Evolutionary conservation across 2,888 invertebrate genomes (phyloP), one percentile per base, ranked within the genome.

Genomic region (Noctuana brunneofusca): DNA sequence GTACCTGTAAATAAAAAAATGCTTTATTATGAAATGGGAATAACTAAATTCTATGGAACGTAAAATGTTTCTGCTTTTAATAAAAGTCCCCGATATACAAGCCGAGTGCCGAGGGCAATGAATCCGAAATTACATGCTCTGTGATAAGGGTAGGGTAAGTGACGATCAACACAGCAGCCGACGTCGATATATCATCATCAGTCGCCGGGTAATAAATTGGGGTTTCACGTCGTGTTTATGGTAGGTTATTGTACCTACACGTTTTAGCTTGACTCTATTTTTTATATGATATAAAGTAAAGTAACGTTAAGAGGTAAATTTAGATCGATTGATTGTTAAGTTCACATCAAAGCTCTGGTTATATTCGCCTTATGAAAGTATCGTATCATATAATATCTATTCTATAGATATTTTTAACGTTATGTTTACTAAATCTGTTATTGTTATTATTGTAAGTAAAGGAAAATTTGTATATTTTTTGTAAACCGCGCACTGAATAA

Each of bases 161-260:
- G 86, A 85, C 89, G 87, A 87, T 89, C 87, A 87, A 86, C 89
- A 81, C 78, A 81, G 84, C 82, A 82, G 82, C 85, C 86, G 86
- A 89, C 87, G 85, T 85, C 88, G 85, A 89, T 90, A 88, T 89
- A 89, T 91, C 89, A 90, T 89, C 89, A 89, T 89, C 87, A 89
- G 86, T 86, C 87, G 84, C 81, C 79, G 80, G 72, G 79, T 84
- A 83, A 86, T 87, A 87, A 86, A 88, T 85, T 83, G 81, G 82
- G 81, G 81, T 78, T 80, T 80, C 78, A 80, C 74, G 72, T 75
- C 73, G 75, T 83, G 83, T 85, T 85, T 84, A 83, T 81, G 80
- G 83, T 83, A 81, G 79, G 78, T 75, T 71, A 74, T 76, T 71
- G 70, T 70, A 72, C 52, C 50, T 48, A 35, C 24, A 43, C 14